Percentiles rank a stretch among this genome's conserved stretches.
Conservation (phyloP, 1,140 invertebrate species). For the Diachasma alloeum region DNA sequence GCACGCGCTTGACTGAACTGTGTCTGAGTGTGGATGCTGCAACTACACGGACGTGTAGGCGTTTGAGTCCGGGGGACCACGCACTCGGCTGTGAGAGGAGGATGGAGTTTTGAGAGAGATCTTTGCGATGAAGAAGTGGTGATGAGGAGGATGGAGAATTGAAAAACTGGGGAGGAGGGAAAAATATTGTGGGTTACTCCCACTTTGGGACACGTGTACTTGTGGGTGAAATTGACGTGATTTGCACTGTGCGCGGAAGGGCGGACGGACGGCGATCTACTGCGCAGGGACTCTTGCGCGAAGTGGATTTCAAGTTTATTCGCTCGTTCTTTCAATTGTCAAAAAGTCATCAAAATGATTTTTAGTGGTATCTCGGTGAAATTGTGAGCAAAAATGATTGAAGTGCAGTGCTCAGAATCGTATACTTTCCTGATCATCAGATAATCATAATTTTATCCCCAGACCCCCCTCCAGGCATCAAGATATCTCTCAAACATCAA, state of each 20-base stretch:
- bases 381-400: too few species aligned
- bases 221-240: background rate
- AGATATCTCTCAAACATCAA: too few species aligned
- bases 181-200: background rate
- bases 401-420: too few species aligned
- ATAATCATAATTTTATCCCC: too few species aligned
- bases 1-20: conserved; percentile 64
- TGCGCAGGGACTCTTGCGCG: background rate
- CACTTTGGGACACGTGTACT: background rate
- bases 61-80: conserved; percentile 40
- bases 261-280: background rate
- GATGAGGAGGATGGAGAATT: background rate
- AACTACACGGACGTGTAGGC: conserved; percentile 62
- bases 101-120: conserved; percentile 15
- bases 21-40: conserved; percentile 64
- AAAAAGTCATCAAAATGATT: too few species aligned
- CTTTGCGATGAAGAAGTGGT: background rate
- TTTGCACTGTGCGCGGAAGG: background rate
- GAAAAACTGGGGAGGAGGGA: background rate
- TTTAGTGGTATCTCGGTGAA: too few species aligned
- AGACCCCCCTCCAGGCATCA: too few species aligned
- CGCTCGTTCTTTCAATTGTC: too few species aligned
- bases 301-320: too few species aligned
- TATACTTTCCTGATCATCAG: too few species aligned
- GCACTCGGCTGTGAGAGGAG: conserved; percentile 26